Base-by-base conservation (phyloP, 2,797 vertebrate genomes). In the Natrix natrix region DNA sequence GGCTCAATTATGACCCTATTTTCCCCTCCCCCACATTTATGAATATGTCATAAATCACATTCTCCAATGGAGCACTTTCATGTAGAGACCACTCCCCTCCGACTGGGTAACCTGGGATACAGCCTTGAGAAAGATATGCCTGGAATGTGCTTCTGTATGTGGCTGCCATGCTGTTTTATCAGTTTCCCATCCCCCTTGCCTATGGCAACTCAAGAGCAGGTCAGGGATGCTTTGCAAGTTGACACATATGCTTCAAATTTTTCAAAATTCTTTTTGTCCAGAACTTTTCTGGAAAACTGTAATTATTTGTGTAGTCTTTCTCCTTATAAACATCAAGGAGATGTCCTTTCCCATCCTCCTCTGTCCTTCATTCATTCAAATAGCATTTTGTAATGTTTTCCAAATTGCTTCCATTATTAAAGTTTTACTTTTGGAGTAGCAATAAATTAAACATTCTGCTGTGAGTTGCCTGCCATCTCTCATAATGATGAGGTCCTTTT, bases 341-440 rank as follows among this genome's bases (percentile, higher is more conserved):
- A 89, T 91, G 90, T 86, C 66, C 48, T 91, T 74, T 57, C 8
- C 28, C 52, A 55, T 91, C 55, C 37, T 66, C 54, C 86, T 26
- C 12, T 48, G 48, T 83, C 87, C 48, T 91, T 55, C 24, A 22
- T 43, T 61, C 57, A 89, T 86, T 86, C 60, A 83, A 89, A 63
- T 55, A 86, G 43, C n/a, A 56, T 89, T 63, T 86, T 91, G 14
- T 43, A 93, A 93, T 91, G 87, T 89, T 78, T 93, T 91, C 66
- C 87, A 89, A 93, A 93, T 91, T 91, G 90, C 22, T 26, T 78
- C 56, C 43, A 61, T 93, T 91, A 88, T 93, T 74, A 83, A 63
- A 89, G 32, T 66, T 93, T 93, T 91, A 63, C 57, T 32, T 89
- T 89, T 89, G 52, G 69, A 89, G 86, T 66, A 63, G 60, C 90